phyloP scores from a whole-genome alignment of 1,140 invertebrate species.

The Polyergus mexicanus region DNA sequence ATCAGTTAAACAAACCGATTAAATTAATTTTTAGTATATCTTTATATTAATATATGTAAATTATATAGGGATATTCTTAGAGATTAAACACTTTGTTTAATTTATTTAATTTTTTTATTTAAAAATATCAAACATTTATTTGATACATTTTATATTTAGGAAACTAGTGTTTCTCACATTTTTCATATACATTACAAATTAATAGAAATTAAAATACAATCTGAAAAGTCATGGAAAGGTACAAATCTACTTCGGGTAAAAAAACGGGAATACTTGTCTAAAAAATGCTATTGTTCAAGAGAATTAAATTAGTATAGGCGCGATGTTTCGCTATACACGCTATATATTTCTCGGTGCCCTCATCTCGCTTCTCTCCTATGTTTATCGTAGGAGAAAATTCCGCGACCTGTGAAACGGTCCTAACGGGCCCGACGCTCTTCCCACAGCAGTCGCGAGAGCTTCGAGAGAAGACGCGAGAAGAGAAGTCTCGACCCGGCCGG shows the following conservation, averaged over 20 bases:
- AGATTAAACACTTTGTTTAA: not conserved
- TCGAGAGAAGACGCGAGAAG: conserved; percentile 43
- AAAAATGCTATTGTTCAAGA: conserved; percentile 9
- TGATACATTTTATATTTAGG: not conserved
- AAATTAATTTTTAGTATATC: not conserved
- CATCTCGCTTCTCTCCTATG: conserved; percentile 30
- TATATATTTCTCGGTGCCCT: conserved; percentile 17
- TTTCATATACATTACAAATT: not conserved
- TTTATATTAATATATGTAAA: not conserved
- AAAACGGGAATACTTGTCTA: not conserved
- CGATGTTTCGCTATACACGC: conserved; percentile 24
- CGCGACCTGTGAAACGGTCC: conserved; percentile 55
- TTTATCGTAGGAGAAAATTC: conserved; percentile 48
- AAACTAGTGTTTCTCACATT: not conserved
- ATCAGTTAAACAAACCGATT: not conserved
- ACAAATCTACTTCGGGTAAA: not conserved
- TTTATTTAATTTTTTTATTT: not conserved
- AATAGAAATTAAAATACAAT: not conserved
- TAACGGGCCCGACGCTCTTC: conserved; percentile 54
- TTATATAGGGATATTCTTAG: not conserved
- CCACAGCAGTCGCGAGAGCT: conserved; percentile 56
- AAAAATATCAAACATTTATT: not conserved
- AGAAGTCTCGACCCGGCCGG: conserved; percentile 42
- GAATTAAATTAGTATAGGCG: conserved; percentile 11
- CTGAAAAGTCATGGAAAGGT: not conserved